Evolutionary conservation across 2,888 invertebrate genomes (phyloP).

Genomic region (Philonicus albiceps): DNA sequence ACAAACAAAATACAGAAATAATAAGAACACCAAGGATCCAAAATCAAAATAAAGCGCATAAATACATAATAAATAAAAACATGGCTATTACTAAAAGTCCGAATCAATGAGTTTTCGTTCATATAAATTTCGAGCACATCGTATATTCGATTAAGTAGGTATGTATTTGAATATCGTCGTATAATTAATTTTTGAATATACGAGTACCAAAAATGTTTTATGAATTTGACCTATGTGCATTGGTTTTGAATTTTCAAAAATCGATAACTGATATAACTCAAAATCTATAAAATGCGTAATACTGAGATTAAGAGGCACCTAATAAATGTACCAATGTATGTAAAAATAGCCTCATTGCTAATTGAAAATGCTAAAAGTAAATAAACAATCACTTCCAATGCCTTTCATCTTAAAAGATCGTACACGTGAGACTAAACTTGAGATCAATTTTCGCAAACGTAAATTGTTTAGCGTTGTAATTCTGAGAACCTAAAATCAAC

Average conservation of each 20-base stretch:
- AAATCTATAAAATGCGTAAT: not conserved
- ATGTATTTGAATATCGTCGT: not conserved
- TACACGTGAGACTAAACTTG: not conserved
- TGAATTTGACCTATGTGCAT: not conserved
- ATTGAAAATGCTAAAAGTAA: not conserved
- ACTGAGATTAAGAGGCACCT: not conserved
- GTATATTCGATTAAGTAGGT: not conserved
- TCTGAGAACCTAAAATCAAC: not conserved
- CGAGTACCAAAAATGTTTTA: not conserved
- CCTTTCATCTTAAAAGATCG: not conserved
- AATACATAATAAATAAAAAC: not conserved
- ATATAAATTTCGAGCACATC: not conserved
- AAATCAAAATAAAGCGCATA: not conserved
- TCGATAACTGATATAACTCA: not conserved
- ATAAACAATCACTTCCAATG: not conserved
- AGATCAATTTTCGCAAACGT: not conserved
- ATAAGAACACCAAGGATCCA: too few species aligned
- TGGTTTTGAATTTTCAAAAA: not conserved
- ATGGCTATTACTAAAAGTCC: not conserved
- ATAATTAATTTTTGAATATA: not conserved
- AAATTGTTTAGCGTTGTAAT: not conserved
- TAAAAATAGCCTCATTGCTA: not conserved
- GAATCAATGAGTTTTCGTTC: not conserved
- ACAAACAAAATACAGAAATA: not conserved
- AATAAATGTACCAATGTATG: not conserved